These are phyloP conservation scores for Pterostichus madidus DNA, from an alignment of 2,888 invertebrate genomes.

Conservation along the genomic window DNA sequence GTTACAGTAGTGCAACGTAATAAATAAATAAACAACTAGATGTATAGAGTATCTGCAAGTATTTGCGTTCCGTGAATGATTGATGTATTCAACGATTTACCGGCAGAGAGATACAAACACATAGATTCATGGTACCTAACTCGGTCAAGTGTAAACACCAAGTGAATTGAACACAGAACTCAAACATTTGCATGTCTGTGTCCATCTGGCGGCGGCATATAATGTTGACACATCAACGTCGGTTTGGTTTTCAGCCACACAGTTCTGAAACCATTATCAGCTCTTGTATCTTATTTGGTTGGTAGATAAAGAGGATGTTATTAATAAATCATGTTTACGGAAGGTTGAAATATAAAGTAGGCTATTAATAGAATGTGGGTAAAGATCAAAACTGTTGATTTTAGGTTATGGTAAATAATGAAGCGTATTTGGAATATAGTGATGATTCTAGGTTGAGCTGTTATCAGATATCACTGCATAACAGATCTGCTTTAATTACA, in stretches of 20 bases:
- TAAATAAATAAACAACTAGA: too few species aligned
- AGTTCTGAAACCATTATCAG: constrained; percentile 1
- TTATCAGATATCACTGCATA: too few species aligned
- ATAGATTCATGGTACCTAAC: not conserved
- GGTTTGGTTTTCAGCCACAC: constrained; percentile 32
- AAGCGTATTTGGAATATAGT: not conserved
- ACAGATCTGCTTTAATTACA: too few species aligned
- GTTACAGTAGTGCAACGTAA: too few species aligned
- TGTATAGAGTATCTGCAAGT: not conserved
- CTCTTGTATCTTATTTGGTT: constrained; percentile 4
- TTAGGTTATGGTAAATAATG: not conserved
- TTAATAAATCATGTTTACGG: not conserved
- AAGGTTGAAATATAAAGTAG: not conserved
- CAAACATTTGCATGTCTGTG: constrained; percentile 53
- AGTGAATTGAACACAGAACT: constrained; percentile 53
- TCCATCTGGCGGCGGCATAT: constrained; percentile 24
- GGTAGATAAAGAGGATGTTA: not conserved
- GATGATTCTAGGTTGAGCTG: too few species aligned
- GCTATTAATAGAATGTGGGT: not conserved
- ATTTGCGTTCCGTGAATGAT: constrained; percentile 11
- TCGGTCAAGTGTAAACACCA: constrained; percentile 53
- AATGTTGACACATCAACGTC: constrained; percentile 44
- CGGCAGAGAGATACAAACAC: not conserved
- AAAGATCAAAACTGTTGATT: not conserved
- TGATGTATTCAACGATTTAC: not conserved